These are phyloP conservation scores for Leptinotarsa juncta DNA, from an alignment of 2,888 invertebrate species.

Conservation along the genomic window DNA sequence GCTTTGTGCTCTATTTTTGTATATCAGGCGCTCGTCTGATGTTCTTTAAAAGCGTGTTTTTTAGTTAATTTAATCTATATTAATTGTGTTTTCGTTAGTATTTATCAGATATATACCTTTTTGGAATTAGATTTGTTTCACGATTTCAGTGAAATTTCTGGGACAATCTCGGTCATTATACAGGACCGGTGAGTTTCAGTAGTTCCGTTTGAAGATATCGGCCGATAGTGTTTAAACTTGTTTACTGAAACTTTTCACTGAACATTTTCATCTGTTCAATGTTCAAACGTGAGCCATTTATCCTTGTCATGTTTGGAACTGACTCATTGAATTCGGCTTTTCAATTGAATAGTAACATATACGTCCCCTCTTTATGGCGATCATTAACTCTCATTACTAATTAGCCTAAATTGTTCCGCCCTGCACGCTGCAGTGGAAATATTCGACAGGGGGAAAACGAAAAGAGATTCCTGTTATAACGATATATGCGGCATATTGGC, in stretches of 20 bases:
- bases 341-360: slow-evolving; percentile 14
- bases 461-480: background rate
- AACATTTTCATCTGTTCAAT: background rate
- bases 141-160: too few species aligned
- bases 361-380: slow-evolving; percentile 13
- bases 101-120: too few species aligned
- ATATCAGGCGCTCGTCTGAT: too few species aligned
- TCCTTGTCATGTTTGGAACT: slow-evolving; percentile 4
- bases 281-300: background rate
- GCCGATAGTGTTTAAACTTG: background rate
- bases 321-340: background rate
- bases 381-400: slow-evolving; percentile 12
- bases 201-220: too few species aligned
- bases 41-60: too few species aligned
- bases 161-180: too few species aligned
- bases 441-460: background rate
- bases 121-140: too few species aligned
- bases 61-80: too few species aligned
- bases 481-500: background rate
- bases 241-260: background rate
- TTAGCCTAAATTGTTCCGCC: slow-evolving; percentile 1
- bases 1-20: too few species aligned
- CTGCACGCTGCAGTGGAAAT: background rate
- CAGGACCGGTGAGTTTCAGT: too few species aligned
- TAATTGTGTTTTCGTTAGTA: too few species aligned